Conservation (phyloP, 2,797 vertebrate species). For the Rhyacichthys aspro region DNA sequence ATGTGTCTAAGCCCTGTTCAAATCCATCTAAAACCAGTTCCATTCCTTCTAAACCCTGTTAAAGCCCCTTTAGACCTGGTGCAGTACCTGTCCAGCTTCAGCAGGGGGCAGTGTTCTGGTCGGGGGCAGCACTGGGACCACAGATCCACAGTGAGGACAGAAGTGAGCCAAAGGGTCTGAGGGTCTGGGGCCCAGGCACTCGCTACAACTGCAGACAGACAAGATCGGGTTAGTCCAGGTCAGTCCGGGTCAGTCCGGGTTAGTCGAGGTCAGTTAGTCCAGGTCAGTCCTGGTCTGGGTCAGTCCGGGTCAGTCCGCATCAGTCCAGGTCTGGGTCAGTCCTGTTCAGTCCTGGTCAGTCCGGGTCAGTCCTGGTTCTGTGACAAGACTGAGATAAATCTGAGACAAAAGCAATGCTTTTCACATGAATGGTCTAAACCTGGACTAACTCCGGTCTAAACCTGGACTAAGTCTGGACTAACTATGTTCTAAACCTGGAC, state of each 20-base stretch:
- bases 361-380: no score
- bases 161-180: conserved; percentile 86
- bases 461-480: conserved; percentile 76
- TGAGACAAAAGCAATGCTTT: no score
- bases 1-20: no score
- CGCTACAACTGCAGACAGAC: conserved; percentile 79
- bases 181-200: conserved; percentile 79
- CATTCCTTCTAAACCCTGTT: conserved; percentile 48
- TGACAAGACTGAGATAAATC: no score
- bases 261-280: no score
- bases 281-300: no score
- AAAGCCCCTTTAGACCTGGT: not conserved
- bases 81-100: conserved; percentile 83
- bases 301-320: no score
- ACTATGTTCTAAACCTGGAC: not conserved
- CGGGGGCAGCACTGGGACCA: conserved; percentile 76
- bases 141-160: conserved; percentile 87
- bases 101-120: conserved; percentile 75
- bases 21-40: conserved; percentile 27
- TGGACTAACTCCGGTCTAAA: not conserved
- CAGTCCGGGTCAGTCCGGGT: no score
- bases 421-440: not conserved
- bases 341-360: no score
- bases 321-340: no score
- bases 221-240: conserved; percentile 42